phyloP scores from a whole-genome alignment of 2,113 vertebrate genomes.

The Laticauda colubrina region DNA sequence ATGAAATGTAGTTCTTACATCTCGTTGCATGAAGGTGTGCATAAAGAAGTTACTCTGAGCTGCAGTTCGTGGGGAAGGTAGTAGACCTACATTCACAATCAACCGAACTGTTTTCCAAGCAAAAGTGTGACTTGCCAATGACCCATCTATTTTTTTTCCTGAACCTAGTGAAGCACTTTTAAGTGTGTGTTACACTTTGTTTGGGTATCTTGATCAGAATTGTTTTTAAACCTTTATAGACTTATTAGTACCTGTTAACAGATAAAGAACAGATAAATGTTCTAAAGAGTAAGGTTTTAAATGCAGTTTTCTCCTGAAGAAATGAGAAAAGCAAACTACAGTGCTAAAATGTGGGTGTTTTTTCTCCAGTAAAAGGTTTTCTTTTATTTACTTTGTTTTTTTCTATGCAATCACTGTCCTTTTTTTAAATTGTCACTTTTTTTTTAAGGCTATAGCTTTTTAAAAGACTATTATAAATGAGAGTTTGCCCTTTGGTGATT shows the following conservation, averaged over 20 bases:
- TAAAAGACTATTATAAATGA: not conserved
- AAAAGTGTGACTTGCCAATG: not conserved
- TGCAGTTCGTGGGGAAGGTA: not conserved
- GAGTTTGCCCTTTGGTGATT: not conserved
- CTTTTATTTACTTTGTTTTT: not conserved
- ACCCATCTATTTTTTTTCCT: too few relatives aligned
- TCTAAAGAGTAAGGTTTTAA: not conserved
- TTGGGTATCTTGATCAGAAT: not conserved
- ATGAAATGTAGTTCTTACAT: not conserved
- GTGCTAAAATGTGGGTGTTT: not conserved
- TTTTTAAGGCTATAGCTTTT: not conserved
- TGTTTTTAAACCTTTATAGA: not conserved
- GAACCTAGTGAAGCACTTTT: not conserved
- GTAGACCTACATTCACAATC: not conserved
- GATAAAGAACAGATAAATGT: not conserved
- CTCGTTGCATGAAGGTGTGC: not conserved
- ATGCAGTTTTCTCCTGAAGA: not conserved
- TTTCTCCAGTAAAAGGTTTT: not conserved
- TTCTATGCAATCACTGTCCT: not conserved
- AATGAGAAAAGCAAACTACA: not conserved
- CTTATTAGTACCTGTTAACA: not conserved
- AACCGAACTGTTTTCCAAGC: not conserved
- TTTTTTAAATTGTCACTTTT: not conserved
- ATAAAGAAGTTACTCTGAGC: not conserved
- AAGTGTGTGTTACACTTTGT: not conserved